Base-by-base conservation (phyloP, 1,140 invertebrate genomes). In the Pseudomyrmex dendroicus region DNA sequence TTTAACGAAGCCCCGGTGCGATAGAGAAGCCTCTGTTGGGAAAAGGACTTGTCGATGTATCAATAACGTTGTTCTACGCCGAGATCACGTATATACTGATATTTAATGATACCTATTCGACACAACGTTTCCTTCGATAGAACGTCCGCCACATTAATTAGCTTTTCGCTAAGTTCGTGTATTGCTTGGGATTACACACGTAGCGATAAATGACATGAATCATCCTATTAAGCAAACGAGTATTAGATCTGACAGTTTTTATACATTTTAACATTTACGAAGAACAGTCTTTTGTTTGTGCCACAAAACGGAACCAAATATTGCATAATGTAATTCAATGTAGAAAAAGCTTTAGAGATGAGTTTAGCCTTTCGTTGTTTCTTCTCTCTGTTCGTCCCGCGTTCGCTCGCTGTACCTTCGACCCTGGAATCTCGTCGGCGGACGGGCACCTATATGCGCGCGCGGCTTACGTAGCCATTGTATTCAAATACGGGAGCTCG, bases 401-500 rank as follows among this genome's bases (percentile, higher is more conserved):
- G 50, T 48, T 52, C 61, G 17, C 20, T 66, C 70, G 22, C n/a
- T 48, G 61, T 61, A 50, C 52, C 50, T 59, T 63, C 83, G 64
- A 84, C 83, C 86, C 73, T 84, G 82, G 62, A 84, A 86, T 76
- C 85, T 62, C 50, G 70, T 35, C 15, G 25, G 22, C 17, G 13
- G 13, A 20, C 22, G 25, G 4, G 46, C 52, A 12, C 8, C 62
- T 61, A 82, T 62, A 70, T 46, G 22, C 57, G 82, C 74, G 74
- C 70, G 85, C 72, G 83, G 64, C 83, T 76, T 84, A 82, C 80
- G 72, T 73, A 66, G 85, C 84, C 87, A 94, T 94, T 94, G 94
- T 94, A 94, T 94, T 94, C 94, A 94, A 94, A 94, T 94, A 94
- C 93, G 78, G 93, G 92, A 94, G 94, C 91, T 84, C 91, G 90